These are phyloP conservation scores for Sceliomorpha sp. DNA, from an alignment of 2,888 invertebrate species.

Conservation along the genomic window DNA sequence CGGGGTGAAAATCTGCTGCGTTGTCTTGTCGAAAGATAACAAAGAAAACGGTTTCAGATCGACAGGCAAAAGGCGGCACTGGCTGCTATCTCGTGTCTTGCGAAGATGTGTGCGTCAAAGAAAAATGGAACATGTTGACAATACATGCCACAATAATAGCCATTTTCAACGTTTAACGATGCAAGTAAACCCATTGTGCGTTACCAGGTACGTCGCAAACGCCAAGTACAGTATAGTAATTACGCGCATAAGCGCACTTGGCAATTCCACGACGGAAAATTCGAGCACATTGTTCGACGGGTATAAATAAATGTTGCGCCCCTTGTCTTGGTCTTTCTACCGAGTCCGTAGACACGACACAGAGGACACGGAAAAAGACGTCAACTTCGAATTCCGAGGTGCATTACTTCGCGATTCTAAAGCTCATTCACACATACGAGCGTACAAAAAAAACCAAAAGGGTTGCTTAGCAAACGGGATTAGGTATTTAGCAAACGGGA, in stretches of 20 bases:
- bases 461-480: no score
- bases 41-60: not conserved
- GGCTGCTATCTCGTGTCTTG: conserved; percentile 24
- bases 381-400: not conserved
- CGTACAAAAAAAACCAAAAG: no score
- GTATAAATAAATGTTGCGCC: conserved; percentile 49
- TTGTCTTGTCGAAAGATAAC: no score
- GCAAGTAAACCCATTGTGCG: conserved; percentile 59
- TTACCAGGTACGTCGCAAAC: conserved; percentile 30
- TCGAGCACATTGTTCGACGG: conserved; percentile 43
- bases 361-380: not conserved
- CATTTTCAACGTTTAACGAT: conserved; percentile 64
- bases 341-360: conserved; percentile 8
- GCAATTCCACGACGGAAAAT: conserved; percentile 42
- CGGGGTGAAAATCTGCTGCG: no score
- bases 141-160: conserved; percentile 53
- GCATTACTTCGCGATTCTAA: not conserved
- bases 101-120: conserved; percentile 2
- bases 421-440: no score
- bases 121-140: conserved; percentile 53
- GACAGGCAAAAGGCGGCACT: conserved; percentile 21
- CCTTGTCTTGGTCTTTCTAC: conserved; percentile 40
- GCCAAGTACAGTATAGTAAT: conserved; percentile 48
- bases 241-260: conserved; percentile 53
- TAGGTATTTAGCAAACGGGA: no score